These are phyloP conservation scores for Trileptium ribeirensis DNA, from an alignment of 2,888 invertebrate species.

Conservation along the genomic window DNA sequence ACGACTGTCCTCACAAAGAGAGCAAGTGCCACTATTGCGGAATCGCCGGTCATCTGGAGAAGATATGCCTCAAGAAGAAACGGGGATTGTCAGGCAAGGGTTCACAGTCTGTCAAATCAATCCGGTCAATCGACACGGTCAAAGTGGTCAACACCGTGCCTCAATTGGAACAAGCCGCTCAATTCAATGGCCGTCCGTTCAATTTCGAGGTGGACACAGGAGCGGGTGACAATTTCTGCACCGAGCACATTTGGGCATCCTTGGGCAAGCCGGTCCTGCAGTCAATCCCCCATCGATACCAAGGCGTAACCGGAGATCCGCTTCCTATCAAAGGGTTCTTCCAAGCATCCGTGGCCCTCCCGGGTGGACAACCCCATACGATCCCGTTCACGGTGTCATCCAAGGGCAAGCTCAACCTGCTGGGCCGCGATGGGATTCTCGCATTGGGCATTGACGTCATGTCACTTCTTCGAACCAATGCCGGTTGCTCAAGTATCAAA, in stretches of 20 bases:
- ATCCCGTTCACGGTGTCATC: background rate
- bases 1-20: background rate
- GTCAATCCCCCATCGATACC: background rate
- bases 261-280: background rate
- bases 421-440: background rate
- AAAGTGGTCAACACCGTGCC: background rate
- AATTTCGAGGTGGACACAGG: background rate
- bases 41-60: background rate
- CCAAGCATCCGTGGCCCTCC: background rate
- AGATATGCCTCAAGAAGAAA: background rate
- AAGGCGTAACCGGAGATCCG: background rate
- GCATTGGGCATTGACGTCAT: background rate
- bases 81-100: no score
- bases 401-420: background rate
- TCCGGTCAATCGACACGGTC: no score
- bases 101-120: no score
- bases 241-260: background rate
- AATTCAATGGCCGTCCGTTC: background rate
- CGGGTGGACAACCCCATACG: background rate
- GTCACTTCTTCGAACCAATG: background rate
- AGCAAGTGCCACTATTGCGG: background rate
- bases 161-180: background rate
- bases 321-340: background rate
- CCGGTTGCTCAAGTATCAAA: no score
- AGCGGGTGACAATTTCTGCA: background rate